Evolutionary conservation across 2,888 invertebrate species (phyloP).

Genomic region (Carterocephalus palaemon): DNA sequence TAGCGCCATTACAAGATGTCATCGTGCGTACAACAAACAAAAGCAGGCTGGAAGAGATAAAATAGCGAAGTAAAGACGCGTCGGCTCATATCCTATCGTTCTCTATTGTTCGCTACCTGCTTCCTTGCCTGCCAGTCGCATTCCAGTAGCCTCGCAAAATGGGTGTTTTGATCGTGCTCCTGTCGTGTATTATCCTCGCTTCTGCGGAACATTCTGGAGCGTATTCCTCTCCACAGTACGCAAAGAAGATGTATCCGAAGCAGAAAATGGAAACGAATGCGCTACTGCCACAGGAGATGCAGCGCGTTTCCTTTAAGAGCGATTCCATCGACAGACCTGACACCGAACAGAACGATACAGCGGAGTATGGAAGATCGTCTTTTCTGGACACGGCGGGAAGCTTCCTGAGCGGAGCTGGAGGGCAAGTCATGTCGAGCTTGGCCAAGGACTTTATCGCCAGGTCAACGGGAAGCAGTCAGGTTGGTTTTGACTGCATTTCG

Average conservation of each 20-base stretch:
- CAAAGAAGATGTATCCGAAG: conserved; percentile 71
- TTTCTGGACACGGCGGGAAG: conserved; percentile 63
- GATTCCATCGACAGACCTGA: conserved; percentile 52
- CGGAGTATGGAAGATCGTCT: conserved; percentile 53
- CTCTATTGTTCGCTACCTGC: conserved; percentile 51
- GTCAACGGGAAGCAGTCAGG: conserved; percentile 85
- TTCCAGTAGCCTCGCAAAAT: conserved; percentile 43
- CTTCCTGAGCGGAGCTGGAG: conserved; percentile 66
- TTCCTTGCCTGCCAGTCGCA: conserved; percentile 38
- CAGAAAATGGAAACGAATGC: conserved; percentile 49
- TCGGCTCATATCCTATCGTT: conserved; percentile 51
- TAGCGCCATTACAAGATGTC: conserved; percentile 71
- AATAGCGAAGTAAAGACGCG: conserved; percentile 52
- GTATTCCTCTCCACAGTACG: conserved; percentile 74
- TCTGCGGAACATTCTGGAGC: conserved; percentile 68
- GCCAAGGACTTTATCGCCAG: conserved; percentile 84
- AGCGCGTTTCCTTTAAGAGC: conserved; percentile 45
- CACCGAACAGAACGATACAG: conserved; percentile 47
- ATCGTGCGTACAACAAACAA: conserved; percentile 75
- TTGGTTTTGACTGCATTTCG: conserved; percentile 75
- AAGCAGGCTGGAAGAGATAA: conserved; percentile 71
- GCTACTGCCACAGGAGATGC: conserved; percentile 58
- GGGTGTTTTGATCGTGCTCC: conserved; percentile 48
- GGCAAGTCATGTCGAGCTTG: conserved; percentile 77
- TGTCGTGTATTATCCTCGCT: conserved; percentile 40